These are phyloP conservation scores for Cryptotermes secundus DNA, from an alignment of 1,140 invertebrate genomes.

Conservation along the genomic window DNA sequence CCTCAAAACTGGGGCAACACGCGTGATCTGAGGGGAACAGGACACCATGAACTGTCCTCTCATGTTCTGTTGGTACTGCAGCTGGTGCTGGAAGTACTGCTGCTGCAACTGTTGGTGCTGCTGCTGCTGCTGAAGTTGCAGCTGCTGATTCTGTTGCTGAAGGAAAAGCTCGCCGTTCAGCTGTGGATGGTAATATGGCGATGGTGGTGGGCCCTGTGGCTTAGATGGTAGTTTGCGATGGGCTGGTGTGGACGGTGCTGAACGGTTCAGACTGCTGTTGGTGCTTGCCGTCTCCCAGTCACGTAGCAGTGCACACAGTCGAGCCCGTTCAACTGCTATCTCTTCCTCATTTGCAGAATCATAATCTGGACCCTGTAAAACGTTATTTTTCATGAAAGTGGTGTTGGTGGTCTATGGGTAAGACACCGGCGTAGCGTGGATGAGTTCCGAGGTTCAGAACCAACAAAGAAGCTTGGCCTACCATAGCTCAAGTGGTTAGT, in stretches of 20 bases:
- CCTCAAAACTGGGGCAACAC: neutral
- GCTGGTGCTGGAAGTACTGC: constrained; percentile 5
- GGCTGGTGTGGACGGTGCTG: neutral
- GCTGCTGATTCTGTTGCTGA: neutral
- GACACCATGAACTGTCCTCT: neutral
- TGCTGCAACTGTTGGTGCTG: neutral
- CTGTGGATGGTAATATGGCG: neutral
- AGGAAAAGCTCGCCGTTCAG: neutral
- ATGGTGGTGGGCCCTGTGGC: neutral
- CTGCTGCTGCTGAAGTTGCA: neutral
- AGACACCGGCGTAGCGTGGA: no score
- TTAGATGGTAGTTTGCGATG: neutral
- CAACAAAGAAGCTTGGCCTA: no score
- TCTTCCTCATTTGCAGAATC: constrained; percentile 29
- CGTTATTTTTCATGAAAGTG: no score
- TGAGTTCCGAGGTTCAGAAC: no score
- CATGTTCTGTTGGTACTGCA: neutral
- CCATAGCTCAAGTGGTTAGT: no score
- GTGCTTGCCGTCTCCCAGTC: constrained; percentile 32
- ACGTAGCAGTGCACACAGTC: constrained; percentile 24
- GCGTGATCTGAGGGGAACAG: neutral
- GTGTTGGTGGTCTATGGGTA: no score
- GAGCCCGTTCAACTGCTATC: constrained; percentile 25
- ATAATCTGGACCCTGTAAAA: constrained; percentile 30
- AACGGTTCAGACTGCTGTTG: neutral